Evolutionary conservation across 2,888 invertebrate species (phyloP).

Genomic region (Acleris emargana): DNA sequence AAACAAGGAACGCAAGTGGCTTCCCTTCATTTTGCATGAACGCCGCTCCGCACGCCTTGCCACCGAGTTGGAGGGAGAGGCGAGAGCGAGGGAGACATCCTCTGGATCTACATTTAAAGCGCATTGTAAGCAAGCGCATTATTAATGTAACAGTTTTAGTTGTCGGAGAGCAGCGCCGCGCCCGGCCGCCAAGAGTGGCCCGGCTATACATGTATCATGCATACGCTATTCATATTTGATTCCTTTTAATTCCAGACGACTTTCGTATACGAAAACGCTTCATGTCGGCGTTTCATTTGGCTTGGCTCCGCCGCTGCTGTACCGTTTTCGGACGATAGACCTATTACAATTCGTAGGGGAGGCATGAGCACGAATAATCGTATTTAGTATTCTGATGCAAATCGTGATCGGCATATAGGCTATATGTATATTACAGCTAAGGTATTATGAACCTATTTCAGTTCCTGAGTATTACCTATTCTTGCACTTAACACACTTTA

Average conservation of each 20-base stretch:
- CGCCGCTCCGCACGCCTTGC: conserved; percentile 56
- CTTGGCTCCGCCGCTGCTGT: conserved; percentile 28
- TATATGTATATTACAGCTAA: background rate
- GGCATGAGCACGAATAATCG: conserved; percentile 18
- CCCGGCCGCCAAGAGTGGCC: conserved; percentile 67
- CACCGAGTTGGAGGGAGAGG: conserved; percentile 56
- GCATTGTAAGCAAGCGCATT: conserved; percentile 83
- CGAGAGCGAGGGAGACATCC: conserved; percentile 57
- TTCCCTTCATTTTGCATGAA: conserved; percentile 78
- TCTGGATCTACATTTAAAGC: conserved; percentile 82
- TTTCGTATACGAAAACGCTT: conserved; percentile 59
- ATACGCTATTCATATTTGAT: conserved; percentile 80
- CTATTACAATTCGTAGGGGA: conserved; percentile 32
- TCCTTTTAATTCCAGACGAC: conserved; percentile 79
- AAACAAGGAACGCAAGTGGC: conserved; percentile 63
- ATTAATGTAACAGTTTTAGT: conserved; percentile 83
- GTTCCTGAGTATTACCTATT: too few relatives aligned
- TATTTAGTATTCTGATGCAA: conserved; percentile 21
- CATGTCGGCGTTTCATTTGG: conserved; percentile 54
- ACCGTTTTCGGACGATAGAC: conserved; percentile 23
- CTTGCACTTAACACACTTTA: too few relatives aligned
- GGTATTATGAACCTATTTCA: conserved; percentile 6
- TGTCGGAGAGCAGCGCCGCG: conserved; percentile 74
- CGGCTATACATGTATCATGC: conserved; percentile 78
- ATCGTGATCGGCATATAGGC: conserved; percentile 9